A percentile compares a stretch with the other conserved stretches of the same genome.
These are phyloP conservation scores for Uromys caudimaculatus DNA, from an alignment of 2,797 vertebrate genomes.

Conservation along the genomic window DNA sequence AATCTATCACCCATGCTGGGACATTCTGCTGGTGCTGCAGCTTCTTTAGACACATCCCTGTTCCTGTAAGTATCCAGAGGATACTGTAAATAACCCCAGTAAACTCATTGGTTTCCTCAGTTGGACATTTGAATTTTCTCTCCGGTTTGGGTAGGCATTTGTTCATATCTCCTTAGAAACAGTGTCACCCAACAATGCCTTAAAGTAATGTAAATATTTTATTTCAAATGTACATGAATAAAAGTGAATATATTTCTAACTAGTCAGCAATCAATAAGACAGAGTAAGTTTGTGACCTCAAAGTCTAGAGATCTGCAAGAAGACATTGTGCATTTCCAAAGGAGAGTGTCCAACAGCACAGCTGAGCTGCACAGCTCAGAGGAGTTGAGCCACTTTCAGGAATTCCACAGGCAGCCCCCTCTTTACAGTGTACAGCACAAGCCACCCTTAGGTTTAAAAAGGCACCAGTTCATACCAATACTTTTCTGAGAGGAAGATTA, in stretches of 20 bases:
- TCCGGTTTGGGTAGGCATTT: not conserved
- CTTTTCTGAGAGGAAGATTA: not conserved
- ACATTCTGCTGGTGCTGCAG: not conserved
- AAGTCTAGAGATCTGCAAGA: slow-evolving; percentile 23
- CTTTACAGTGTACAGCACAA: not conserved
- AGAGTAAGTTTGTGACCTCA: not conserved
- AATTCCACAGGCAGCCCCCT: not conserved
- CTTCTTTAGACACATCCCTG: not conserved
- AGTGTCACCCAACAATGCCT: not conserved
- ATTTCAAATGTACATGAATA: not conserved
- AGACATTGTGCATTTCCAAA: not conserved
- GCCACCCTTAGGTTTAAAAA: not conserved
- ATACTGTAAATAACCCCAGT: not conserved
- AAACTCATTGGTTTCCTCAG: not conserved
- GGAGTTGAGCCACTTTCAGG: not conserved
- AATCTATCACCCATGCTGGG: not conserved
- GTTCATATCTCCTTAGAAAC: not conserved
- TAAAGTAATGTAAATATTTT: not conserved
- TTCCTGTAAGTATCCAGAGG: not conserved
- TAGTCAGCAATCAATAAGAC: not conserved
- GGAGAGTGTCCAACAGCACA: not conserved
- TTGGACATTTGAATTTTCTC: not conserved
- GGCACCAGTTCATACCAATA: not conserved
- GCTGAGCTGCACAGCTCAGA: not conserved
- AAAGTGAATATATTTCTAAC: not conserved